Percentiles rank a stretch among this genome's conserved stretches.
phyloP scores from a whole-genome alignment of 2,888 invertebrate genomes.

The Rhamnusium bicolor region DNA sequence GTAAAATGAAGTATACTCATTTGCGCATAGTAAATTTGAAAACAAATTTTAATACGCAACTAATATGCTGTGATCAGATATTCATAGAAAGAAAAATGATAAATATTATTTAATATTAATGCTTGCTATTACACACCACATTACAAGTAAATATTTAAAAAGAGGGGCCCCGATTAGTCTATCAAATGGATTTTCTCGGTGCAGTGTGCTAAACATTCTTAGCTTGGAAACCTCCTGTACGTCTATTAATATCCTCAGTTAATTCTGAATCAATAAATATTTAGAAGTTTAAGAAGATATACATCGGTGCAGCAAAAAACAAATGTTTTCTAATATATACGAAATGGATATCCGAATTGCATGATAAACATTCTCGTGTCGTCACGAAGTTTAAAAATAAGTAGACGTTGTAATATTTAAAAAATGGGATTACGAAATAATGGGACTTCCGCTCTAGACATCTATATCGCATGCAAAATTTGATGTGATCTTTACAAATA shows the following conservation, averaged over 20 bases:
- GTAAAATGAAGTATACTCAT: too few species aligned
- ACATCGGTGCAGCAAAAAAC: background rate
- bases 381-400: background rate
- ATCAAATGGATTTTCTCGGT: background rate
- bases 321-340: background rate
- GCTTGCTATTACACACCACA: background rate
- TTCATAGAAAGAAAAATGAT: background rate
- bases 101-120: background rate
- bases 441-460: background rate
- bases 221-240: background rate
- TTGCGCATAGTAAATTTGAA: background rate
- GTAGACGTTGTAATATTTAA: background rate
- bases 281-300: background rate
- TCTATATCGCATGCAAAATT: background rate
- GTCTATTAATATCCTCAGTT: background rate
- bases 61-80: background rate
- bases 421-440: background rate
- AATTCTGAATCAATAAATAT: background rate
- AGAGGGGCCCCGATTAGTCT: background rate
- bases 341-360: background rate
- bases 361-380: background rate
- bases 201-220: background rate
- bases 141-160: background rate
- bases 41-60: background rate
- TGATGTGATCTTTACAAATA: background rate